Percentiles rank a stretch among this genome's conserved stretches.
Evolutionary conservation across 2,113 vertebrate species (phyloP).

Genomic region (Daboia siamensis): DNA sequence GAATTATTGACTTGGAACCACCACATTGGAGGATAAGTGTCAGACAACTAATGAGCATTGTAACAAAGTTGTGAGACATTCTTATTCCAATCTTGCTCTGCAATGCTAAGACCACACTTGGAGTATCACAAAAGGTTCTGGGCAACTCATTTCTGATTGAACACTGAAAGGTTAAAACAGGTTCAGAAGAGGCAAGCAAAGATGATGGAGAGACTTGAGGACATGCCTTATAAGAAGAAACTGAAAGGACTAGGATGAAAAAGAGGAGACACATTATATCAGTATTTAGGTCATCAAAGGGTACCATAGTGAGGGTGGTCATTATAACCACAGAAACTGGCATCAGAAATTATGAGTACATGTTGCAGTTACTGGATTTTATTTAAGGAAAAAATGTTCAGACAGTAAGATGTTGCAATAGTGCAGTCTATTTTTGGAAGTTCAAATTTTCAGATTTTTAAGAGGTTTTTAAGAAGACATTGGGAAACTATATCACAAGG

Average conservation of each 20-base stretch:
- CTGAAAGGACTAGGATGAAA: not conserved
- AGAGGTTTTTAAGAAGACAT: not conserved
- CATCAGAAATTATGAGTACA: not conserved
- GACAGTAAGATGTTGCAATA: not conserved
- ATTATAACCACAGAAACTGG: not conserved
- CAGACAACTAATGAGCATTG: not conserved
- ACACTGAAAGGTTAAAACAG: not conserved
- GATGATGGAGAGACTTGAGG: not conserved
- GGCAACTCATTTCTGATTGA: not conserved
- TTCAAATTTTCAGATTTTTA: not conserved
- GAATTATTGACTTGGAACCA: not conserved
- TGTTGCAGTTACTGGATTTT: not conserved
- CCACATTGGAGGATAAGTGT: not conserved
- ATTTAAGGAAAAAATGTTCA: not conserved
- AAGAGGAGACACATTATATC: not conserved
- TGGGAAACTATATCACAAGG: not conserved
- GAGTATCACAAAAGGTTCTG: not conserved
- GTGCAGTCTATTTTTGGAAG: not conserved
- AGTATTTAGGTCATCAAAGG: not conserved
- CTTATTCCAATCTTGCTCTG: not conserved
- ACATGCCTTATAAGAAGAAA: not conserved
- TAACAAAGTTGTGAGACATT: not conserved
- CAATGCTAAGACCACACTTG: not conserved
- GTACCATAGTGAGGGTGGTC: not conserved
- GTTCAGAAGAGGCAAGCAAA: not conserved